Base-by-base conservation (phyloP, 2,113 vertebrate genomes). In the Regulus satrapa region DNA sequence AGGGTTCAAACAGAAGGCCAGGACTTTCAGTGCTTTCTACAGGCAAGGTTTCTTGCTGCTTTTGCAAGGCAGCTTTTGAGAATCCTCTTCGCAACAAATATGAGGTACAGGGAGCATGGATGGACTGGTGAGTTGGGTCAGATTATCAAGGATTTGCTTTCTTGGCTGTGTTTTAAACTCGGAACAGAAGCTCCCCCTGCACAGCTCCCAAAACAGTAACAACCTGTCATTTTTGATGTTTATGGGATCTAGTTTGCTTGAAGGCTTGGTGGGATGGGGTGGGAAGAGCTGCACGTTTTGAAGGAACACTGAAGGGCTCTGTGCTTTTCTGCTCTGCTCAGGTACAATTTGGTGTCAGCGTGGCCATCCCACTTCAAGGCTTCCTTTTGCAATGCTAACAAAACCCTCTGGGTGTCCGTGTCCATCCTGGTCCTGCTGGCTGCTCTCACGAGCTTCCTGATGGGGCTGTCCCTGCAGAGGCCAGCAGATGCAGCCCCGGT, bases 401-500 rank as follows among this genome's bases (percentile, higher is more conserved):
- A 98, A 77, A 97, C 98, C 0, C 66, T 99, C 62, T 99, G 98
- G 98, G 82, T 98, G 31, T 98, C 98, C 5, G 66, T 98, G 18
- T 96, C 97, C 5, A 78, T 99, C 31, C 81, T 98, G 48, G 94
- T 99, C 6, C 88, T 99, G 32, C 96, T 99, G 18, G 98, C 98
- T 59, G 98, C 98, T 24, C 95, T 99, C 40, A 95, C 98, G 13
- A 98, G 98, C 21, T 97, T 99, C 93, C 95, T 99, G 95, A 98
- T 97, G 2, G 98, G 98, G 81, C 94, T 98, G 75, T 98, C 99
- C 85, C 98, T 99, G 93, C 99, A 99, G 73, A 98, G 98, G 34
- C 98, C 98, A 0, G 99, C 98, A 14, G 99, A 99, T 0, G 99
- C 99, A 1, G 98, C 99, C 10, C 98, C 99, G 5, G 98, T 98